phyloP scores from a whole-genome alignment of 1,140 invertebrate genomes.

The Bombus polaris region DNA sequence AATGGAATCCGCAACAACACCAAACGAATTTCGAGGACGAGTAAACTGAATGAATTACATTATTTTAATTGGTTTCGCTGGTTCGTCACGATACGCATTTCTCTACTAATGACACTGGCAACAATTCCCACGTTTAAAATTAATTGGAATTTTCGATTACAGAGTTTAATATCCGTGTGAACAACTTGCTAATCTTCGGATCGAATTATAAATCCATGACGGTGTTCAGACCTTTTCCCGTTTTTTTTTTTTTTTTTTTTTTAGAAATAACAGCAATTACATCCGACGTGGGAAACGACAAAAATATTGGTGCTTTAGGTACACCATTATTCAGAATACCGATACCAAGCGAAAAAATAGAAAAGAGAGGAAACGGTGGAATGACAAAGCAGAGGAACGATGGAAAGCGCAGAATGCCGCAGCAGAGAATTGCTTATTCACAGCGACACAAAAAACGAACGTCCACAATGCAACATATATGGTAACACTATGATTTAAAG shows the following conservation, averaged over 20 bases:
- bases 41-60: constrained; percentile 45
- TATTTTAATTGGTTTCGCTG: constrained; percentile 51
- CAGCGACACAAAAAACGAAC: neutral
- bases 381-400: neutral
- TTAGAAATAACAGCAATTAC: neutral
- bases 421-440: neutral
- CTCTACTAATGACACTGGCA: constrained; percentile 20
- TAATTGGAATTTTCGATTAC: constrained; percentile 48
- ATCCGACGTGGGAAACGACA: neutral
- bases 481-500: neutral
- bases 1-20: neutral
- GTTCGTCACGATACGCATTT: neutral
- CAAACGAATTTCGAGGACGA: constrained; percentile 21
- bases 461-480: neutral
- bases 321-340: neutral
- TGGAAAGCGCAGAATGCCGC: neutral
- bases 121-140: constrained; percentile 42
- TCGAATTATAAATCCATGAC: neutral
- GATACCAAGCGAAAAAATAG: neutral
- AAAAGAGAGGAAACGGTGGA: neutral
- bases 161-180: constrained; percentile 6
- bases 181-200: constrained; percentile 30
- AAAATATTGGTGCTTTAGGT: neutral
- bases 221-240: no score
- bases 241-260: neutral